phyloP scores from a whole-genome alignment of 2,888 invertebrate species.

The Slavum lentiscoides region DNA sequence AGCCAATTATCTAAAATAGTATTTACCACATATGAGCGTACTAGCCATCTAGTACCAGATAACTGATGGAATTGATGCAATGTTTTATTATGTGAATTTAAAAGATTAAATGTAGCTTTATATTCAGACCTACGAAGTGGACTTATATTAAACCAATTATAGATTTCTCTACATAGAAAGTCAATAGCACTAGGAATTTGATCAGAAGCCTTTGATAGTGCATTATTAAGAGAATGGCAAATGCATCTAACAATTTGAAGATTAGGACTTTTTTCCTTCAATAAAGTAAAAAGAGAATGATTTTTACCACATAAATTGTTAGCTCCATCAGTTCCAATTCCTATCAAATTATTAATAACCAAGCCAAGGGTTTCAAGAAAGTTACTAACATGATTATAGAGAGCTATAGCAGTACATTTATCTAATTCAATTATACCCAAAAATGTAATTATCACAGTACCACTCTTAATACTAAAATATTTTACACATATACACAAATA shows the following conservation, averaged over 20 bases:
- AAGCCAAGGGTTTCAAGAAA: conserved; percentile 37
- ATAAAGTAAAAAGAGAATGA: conserved; percentile 56
- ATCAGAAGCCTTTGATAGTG: conserved; percentile 45
- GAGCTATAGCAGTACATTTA: conserved; percentile 5
- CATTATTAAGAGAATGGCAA: conserved; percentile 55
- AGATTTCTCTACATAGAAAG: conserved; percentile 55
- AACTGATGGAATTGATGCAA: conserved; percentile 10
- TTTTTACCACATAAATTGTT: conserved; percentile 56
- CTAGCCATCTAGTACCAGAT: conserved; percentile 6
- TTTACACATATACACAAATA: background rate
- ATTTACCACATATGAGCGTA: background rate
- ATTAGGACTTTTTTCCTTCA: conserved; percentile 55
- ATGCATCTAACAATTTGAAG: conserved; percentile 56
- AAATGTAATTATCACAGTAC: too few species aligned
- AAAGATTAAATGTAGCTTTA: background rate
- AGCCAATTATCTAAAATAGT: background rate
- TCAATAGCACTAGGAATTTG: conserved; percentile 56
- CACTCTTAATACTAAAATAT: conserved; percentile 16
- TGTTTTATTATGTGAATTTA: background rate
- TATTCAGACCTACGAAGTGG: background rate
- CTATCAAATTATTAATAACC: conserved; percentile 55
- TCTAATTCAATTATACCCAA: conserved; percentile 36
- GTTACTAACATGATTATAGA: conserved; percentile 7
- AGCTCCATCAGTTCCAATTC: conserved; percentile 57
- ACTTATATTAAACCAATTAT: conserved; percentile 12